These are phyloP conservation scores for Hirtodrosophila alboralis DNA, from an alignment of 2,888 invertebrate genomes.

Conservation along the genomic window DNA sequence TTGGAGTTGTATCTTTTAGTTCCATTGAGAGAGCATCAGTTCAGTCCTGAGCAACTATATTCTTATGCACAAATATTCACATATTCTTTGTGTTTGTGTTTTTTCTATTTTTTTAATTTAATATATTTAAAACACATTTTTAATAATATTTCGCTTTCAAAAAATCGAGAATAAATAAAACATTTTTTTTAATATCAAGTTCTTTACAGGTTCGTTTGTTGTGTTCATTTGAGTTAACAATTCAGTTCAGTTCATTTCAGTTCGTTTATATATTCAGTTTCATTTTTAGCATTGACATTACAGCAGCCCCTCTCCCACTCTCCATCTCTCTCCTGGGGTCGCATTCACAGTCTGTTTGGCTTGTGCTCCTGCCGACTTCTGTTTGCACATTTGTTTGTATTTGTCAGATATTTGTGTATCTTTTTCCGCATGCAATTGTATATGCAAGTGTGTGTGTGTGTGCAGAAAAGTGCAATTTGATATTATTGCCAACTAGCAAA, in stretches of 20 bases:
- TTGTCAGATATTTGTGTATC: constrained; percentile 73
- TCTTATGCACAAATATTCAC: too few species aligned
- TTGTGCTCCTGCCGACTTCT: constrained; percentile 34
- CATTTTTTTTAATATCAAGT: too few species aligned
- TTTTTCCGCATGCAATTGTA: constrained; percentile 40
- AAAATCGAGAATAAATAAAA: too few species aligned
- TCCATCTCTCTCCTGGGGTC: neutral
- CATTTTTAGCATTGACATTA: constrained; percentile 16
- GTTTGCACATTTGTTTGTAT: constrained; percentile 77
- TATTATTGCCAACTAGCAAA: constrained; percentile 80
- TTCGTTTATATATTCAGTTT: constrained; percentile 24
- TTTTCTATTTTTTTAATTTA: too few species aligned
- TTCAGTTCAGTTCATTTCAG: constrained; percentile 15
- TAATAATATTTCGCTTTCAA: too few species aligned
- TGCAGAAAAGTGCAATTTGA: constrained; percentile 76
- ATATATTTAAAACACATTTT: too few species aligned
- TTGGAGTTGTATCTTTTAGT: too few species aligned
- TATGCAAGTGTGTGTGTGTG: constrained; percentile 10
- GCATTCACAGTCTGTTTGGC: constrained; percentile 18
- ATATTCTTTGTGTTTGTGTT: too few species aligned
- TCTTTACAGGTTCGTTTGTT: too few species aligned
- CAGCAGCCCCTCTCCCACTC: neutral
- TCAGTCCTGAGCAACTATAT: too few species aligned
- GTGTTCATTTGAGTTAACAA: too few species aligned
- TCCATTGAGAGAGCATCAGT: too few species aligned